Base-by-base conservation (phyloP, 2,888 invertebrate genomes). In the Amphipoea lucens region DNA sequence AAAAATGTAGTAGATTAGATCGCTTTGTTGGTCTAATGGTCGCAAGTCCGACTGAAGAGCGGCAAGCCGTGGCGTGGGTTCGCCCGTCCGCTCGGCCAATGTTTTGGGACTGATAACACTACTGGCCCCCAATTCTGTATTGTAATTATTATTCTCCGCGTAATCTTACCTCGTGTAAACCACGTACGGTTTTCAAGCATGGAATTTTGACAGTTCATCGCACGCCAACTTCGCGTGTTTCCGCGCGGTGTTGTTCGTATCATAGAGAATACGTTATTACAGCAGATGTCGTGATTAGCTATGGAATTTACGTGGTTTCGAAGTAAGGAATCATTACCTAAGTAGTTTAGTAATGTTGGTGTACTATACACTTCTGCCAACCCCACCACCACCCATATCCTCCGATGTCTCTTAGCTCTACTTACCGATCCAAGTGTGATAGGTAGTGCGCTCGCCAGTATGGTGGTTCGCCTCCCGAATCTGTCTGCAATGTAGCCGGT, bases 401-500 rank as follows among this genome's bases (percentile, higher is more conserved):
- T 36, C 51, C 4, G 4, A 48, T 36, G 29, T 36, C 36, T 51
- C 23, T 17, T 17, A 80, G 29, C 9, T 23, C 14, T 20, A 91
- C 90, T 90, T 89, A 96, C 96, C 90, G 95, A 93, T 69, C 96
- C 96, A 62, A 92, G 23, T 17, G 89, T 85, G 72, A 95, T 91
- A 11, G 96, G 95, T 9, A 94, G 42, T 1, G 95, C 93, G 72
- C 96, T 96, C 14, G 88, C 90, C 1, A 96, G 87, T 12, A 97
- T 91, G 0, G 96, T 94, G 7, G 89, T 87, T 7, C 94, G 92
- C 48, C 96, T 92, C 2, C 96, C 96, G 23, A 94, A 87, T 29
- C 81, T 89, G 90, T 96, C 96, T 0, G 94, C 92, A 4, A 94
- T 88, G 83, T 92, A 94, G 2, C 96, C 90, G 0, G 95, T 92